Evolutionary conservation across 2,888 invertebrate genomes (phyloP).

Genomic region (Thumatha senex): DNA sequence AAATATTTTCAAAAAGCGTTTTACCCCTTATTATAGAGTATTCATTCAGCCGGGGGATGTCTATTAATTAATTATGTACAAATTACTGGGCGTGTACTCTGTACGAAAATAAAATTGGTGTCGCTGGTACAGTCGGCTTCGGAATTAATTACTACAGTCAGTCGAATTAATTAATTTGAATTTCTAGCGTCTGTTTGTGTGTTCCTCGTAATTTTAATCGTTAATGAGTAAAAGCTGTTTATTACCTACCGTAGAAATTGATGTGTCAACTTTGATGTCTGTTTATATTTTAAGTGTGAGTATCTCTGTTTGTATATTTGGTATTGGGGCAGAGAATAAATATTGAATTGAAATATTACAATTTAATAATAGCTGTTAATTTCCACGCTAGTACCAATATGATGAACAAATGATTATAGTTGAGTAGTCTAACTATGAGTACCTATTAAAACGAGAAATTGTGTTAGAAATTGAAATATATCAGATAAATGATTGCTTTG

Average conservation of each 20-base stretch:
- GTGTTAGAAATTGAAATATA: too few species aligned
- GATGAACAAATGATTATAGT: too few species aligned
- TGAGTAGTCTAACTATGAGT: too few species aligned
- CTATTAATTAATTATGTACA: constrained; percentile 38
- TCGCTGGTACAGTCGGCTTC: constrained; percentile 29
- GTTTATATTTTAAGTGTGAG: neutral
- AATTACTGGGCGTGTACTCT: constrained; percentile 30
- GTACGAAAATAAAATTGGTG: constrained; percentile 38
- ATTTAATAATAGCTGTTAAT: too few species aligned
- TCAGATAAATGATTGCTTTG: too few species aligned
- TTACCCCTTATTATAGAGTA: constrained; percentile 3
- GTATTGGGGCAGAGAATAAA: too few species aligned
- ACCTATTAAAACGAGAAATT: too few species aligned
- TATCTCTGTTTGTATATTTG: too few species aligned
- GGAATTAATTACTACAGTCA: constrained; percentile 45
- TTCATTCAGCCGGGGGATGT: constrained; percentile 13
- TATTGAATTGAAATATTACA: too few species aligned
- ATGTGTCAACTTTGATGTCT: neutral
- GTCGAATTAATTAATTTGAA: constrained; percentile 37
- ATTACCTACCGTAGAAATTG: constrained; percentile 1
- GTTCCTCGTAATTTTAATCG: constrained; percentile 25
- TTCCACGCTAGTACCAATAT: too few species aligned
- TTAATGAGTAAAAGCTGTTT: constrained; percentile 15
- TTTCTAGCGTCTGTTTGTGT: constrained; percentile 24
- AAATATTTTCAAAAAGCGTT: constrained; percentile 11